Evolutionary conservation across 2,113 vertebrate species (phyloP), one percentile per base, ranked within the genome.

Genomic region (Atractosteus spatula): DNA sequence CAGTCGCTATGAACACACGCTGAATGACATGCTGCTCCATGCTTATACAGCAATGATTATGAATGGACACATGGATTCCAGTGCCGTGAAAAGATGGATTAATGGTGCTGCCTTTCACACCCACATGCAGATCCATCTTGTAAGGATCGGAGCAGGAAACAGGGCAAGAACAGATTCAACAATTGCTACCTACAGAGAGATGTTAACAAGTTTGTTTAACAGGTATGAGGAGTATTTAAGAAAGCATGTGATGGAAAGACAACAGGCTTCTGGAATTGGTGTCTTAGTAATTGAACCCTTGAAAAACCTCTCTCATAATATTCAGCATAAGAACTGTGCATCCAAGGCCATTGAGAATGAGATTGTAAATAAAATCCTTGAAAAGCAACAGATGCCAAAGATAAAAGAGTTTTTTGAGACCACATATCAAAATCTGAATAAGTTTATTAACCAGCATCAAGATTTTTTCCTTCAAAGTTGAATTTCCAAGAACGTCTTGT

Each of bases 91-190:
- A 73, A 88, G 90, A 72, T 92, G 90, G 91, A 41, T 91, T 74
- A 80, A 78, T 0, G 91, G 91, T 55, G 88, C 89, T 10, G 89
- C 86, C 0, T 16, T 92, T 73, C 90, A 92, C 71, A 81, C 91
- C 42, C 91, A 92, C 75, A 70, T 91, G 55, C 88, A 88, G 66
- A 83, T 92, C 55, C 91, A 92, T 43, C 84, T 90, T 78, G 88
- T 89, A 4, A 86, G 90, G 16, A 72, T 90, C 42, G 29, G 78
- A 1, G 89, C 87, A 4, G 84, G 88, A 14, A 86, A 89, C 0
- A 14, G 43, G 1, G 90, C 89, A 63, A 87, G 88, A 3, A 86
- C 77, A 0, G 80, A 84, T 62, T 88, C 90, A 0, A 77, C 91
- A 65, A 82, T 88, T 7, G 73, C 85, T 3, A 87, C 87, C 10